Percentiles rank a stretch among this genome's conserved stretches.
These are phyloP conservation scores for Thamnophis elegans DNA, from an alignment of 2,797 vertebrate genomes.

Conservation along the genomic window DNA sequence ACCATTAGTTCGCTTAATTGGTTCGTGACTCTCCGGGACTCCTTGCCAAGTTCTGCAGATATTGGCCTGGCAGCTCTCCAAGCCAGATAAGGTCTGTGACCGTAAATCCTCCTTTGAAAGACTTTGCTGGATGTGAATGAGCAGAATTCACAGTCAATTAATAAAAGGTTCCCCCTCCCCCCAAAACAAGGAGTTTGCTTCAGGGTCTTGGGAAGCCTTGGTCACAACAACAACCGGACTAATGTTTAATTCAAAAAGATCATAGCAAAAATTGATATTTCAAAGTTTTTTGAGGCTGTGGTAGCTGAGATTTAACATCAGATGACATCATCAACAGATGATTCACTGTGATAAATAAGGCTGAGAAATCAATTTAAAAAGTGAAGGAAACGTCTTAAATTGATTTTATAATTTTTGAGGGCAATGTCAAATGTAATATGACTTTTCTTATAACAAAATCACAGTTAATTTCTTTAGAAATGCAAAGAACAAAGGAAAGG, in stretches of 20 bases:
- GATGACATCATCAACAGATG: background rate
- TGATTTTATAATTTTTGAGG: background rate
- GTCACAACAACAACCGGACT: background rate
- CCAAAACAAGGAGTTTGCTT: too few species aligned
- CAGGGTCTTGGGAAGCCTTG: too few species aligned
- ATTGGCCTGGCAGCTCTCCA: too few species aligned
- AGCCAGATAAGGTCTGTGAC: too few species aligned
- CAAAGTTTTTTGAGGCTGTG: background rate
- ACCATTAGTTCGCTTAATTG: too few species aligned
- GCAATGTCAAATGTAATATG: background rate
- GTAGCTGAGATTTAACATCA: background rate
- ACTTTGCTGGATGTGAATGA: too few species aligned
- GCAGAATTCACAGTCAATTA: too few species aligned
- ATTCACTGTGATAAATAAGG: background rate
- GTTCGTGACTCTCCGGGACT: too few species aligned
- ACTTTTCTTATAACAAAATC: background rate
- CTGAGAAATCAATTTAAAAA: background rate
- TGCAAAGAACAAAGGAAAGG: background rate
- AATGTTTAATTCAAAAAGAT: background rate
- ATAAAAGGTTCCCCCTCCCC: too few species aligned
- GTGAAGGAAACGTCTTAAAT: background rate
- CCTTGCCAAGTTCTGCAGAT: too few species aligned
- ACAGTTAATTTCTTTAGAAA: background rate
- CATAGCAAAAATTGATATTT: background rate
- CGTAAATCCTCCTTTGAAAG: too few species aligned